These are phyloP conservation scores for Miichthys miiuy DNA, from an alignment of 2,797 vertebrate genomes.

Conservation along the genomic window DNA sequence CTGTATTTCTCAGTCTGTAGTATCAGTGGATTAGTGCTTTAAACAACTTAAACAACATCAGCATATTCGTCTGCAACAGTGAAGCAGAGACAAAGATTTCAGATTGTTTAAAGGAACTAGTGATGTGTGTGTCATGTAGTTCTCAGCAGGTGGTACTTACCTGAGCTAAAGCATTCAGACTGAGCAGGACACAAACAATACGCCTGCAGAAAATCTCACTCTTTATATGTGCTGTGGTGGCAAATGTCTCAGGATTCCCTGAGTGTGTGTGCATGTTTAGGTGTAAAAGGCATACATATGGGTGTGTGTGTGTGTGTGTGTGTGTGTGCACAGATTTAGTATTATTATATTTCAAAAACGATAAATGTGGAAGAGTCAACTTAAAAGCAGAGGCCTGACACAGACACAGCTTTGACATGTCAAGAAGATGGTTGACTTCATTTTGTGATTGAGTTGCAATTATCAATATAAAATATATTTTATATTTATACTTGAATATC, in stretches of 20 bases:
- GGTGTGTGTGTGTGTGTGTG: background rate
- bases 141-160: background rate
- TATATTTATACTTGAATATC: too few relatives aligned
- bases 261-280: background rate
- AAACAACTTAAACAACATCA: background rate
- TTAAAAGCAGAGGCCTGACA: background rate
- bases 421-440: background rate
- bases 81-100: background rate
- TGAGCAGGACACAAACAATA: background rate
- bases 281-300: too few relatives aligned
- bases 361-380: background rate
- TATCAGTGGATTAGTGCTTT: background rate
- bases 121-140: too few relatives aligned
- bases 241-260: background rate
- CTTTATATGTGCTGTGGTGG: constrained; percentile 1
- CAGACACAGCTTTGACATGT: background rate
- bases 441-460: background rate
- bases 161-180: background rate
- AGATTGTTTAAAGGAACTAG: background rate
- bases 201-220: accelerated
- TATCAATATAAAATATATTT: too few relatives aligned
- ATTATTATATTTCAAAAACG: too few relatives aligned
- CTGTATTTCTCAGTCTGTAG: too few relatives aligned
- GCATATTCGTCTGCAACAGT: background rate
- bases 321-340: background rate